Base-by-base conservation (phyloP, 2,113 vertebrate genomes). In the Eidolon helvum region DNA sequence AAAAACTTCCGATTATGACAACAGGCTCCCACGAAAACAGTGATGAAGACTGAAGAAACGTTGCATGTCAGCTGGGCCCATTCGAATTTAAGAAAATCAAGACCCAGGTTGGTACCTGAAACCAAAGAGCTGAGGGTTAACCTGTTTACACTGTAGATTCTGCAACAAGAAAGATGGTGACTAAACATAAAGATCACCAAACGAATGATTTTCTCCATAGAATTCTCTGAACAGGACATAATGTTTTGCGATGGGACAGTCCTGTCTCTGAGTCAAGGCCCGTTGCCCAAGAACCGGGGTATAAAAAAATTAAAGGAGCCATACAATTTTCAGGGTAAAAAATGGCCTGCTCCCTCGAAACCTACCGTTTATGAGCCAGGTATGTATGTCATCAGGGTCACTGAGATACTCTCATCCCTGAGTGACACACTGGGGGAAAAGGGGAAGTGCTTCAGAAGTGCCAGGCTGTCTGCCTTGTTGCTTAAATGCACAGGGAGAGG, bases 291-390 rank as follows among this genome's bases (percentile, higher is more conserved):
- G 74, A 69, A 69, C 9, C 79, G 15, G 48, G 30, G 40, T 30
- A 48, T 11, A 48, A 57, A 48, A 69, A 85, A 75, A 53, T 35
- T 57, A 63, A 96, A 85, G 28, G 61, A 68, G 26, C 7, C 15
- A 78, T 71, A 35, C 78, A 65, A 57, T 68, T 84, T 71, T 33
- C 7, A 40, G 9, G 9, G 48, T 21, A 78, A 75, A 40, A n/a
- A 72, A 75, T 11, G 48, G 45, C 61, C 57, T 2, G 35, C 24
- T 91, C 72, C 40, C 28, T 88, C 5, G 35, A 96, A 87, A 75
- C 40, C 40, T 87, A n/a, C 48, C 43, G 24, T 85, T 94, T 90
- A 79, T 59, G 24, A 79, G 35, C 61, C 88, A 95, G 91, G 40
- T 59, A 53, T 3, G 40, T 59, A 53, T 3, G 77, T 74, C 19